Percentiles rank a stretch among this genome's conserved stretches.
Conservation (phyloP, 2,888 invertebrate species). For the Oscheius sp. region DNA sequence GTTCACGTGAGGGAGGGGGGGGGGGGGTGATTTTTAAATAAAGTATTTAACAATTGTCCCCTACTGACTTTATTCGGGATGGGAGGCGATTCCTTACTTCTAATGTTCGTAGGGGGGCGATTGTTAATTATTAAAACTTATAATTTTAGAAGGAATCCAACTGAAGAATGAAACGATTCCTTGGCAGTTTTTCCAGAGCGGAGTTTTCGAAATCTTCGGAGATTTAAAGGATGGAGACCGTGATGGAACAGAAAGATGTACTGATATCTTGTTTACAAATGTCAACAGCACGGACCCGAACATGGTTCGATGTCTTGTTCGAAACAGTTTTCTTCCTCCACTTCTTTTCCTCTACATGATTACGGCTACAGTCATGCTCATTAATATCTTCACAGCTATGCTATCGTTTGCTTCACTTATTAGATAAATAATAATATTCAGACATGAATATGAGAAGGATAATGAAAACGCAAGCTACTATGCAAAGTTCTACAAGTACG, state of each 20-base stretch:
- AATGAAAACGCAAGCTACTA: not conserved
- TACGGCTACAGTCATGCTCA: conserved; percentile 6
- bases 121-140: too few relatives aligned
- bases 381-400: conserved; percentile 23
- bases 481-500: not conserved
- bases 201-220: conserved; percentile 18
- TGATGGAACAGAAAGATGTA: not conserved
- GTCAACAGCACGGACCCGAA: not conserved
- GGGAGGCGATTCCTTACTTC: too few relatives aligned
- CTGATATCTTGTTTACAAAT: not conserved
- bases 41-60: too few relatives aligned
- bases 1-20: too few relatives aligned
- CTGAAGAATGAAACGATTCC: not conserved
- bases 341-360: conserved; percentile 17
- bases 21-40: too few relatives aligned
- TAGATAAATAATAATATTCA: not conserved
- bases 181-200: conserved; percentile 12
- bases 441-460: conserved; percentile 11
- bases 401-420: not conserved
- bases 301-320: conserved; percentile 1
- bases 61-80: too few relatives aligned
- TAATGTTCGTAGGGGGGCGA: too few relatives aligned
- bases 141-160: too few relatives aligned
- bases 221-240: not conserved
- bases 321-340: conserved; percentile 8